Conservation (phyloP, 2,797 vertebrate species). For the Poecilia velifera region DNA sequence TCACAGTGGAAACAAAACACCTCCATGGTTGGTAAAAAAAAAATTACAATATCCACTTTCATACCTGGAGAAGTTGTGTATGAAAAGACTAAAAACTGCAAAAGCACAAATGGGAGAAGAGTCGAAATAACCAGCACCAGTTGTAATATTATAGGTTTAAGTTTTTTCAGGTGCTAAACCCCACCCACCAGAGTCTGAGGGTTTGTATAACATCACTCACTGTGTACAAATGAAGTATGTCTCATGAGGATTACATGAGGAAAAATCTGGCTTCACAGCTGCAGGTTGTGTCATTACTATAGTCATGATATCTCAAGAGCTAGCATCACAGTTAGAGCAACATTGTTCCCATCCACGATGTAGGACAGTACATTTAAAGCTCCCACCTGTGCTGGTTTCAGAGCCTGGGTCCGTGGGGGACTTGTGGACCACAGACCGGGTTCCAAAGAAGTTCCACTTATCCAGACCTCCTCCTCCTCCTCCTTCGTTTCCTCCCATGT, state of each 20-base stretch:
- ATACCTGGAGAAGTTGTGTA: neutral
- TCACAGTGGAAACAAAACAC: neutral
- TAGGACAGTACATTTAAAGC: neutral
- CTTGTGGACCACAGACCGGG: slow-evolving; percentile 79
- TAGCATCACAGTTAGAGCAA: neutral
- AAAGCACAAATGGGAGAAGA: neutral
- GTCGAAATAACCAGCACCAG: neutral
- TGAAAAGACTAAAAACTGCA: neutral
- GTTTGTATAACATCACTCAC: neutral
- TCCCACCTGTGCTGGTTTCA: slow-evolving; percentile 74
- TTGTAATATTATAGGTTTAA: neutral
- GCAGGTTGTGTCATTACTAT: neutral
- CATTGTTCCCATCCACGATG: no score
- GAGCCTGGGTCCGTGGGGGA: slow-evolving; percentile 82
- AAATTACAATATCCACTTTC: neutral
- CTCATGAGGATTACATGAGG: neutral
- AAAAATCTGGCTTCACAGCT: neutral
- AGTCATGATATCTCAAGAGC: neutral
- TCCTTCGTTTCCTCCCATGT: slow-evolving; percentile 81
- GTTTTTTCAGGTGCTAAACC: neutral
- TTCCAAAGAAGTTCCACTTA: slow-evolving; percentile 81
- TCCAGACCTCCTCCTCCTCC: slow-evolving; percentile 71
- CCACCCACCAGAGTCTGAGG: neutral
- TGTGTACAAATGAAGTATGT: neutral
- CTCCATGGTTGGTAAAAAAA: neutral